Conservation (phyloP, 1,140 invertebrate species). For the Helicoverpa zea region DNA sequence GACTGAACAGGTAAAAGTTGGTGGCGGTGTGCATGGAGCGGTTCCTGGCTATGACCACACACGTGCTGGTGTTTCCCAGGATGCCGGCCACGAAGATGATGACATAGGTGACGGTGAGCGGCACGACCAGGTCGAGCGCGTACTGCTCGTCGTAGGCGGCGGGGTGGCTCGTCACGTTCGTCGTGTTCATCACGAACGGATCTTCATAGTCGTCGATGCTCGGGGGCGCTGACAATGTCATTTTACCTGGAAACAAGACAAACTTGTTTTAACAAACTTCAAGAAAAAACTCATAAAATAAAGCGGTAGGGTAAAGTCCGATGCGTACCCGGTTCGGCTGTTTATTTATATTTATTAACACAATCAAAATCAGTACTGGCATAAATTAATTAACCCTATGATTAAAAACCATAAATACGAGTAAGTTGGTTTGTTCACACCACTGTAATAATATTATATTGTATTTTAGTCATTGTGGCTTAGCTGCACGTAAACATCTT, state of each 20-base stretch:
- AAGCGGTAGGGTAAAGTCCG: slow-evolving; percentile 4
- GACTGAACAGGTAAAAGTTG: slow-evolving; percentile 95
- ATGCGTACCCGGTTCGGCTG: not conserved
- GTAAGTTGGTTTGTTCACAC: not conserved
- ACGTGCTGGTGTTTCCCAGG: slow-evolving; percentile 94
- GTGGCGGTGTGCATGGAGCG: slow-evolving; percentile 94
- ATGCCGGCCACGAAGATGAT: slow-evolving; percentile 94
- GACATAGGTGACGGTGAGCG: slow-evolving; percentile 90
- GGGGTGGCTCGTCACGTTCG: slow-evolving; percentile 64
- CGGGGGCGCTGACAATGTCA: slow-evolving; percentile 48
- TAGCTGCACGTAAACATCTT: slow-evolving; percentile 29
- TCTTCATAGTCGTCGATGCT: slow-evolving; percentile 70
- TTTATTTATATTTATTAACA: slow-evolving; percentile 16
- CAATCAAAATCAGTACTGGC: not conserved
- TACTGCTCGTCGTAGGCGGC: slow-evolving; percentile 77
- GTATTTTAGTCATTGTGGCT: slow-evolving; percentile 26
- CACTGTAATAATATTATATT: slow-evolving; percentile 6
- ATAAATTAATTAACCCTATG: slow-evolving; percentile 15
- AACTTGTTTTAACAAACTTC: slow-evolving; percentile 36
- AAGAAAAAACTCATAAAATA: not conserved
- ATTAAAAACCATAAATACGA: slow-evolving; percentile 14
- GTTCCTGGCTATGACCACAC: slow-evolving; percentile 94
- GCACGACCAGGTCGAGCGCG: slow-evolving; percentile 87
- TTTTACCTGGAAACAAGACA: slow-evolving; percentile 66
- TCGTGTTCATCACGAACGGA: slow-evolving; percentile 65